A percentile compares a stretch with the other conserved stretches of the same genome.
phyloP scores from a whole-genome alignment of 2,797 vertebrate species.

The Cossypha polioptera region DNA sequence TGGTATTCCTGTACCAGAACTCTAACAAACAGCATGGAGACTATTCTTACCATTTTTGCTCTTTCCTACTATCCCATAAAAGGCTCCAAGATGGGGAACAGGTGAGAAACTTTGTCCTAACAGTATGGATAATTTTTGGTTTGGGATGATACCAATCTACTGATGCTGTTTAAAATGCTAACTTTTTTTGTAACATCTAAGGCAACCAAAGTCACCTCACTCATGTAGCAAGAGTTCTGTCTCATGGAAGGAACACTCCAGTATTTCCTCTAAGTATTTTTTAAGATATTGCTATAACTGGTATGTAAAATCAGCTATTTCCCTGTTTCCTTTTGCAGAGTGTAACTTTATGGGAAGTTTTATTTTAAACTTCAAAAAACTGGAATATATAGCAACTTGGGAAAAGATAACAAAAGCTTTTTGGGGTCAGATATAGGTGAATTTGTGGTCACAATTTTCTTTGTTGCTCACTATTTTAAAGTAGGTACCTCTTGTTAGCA shows the following conservation, averaged over 20 bases:
- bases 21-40: conserved; percentile 93
- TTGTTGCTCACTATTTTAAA: neutral
- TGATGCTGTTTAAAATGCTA: neutral
- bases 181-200: neutral
- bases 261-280: neutral
- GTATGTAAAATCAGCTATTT: neutral
- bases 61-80: conserved; percentile 89
- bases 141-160: neutral
- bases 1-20: conserved; percentile 97
- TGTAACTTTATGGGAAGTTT: neutral
- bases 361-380: neutral
- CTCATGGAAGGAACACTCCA: neutral
- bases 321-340: neutral
- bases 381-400: neutral
- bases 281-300: neutral
- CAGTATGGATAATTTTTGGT: neutral
- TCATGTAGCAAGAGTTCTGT: neutral
- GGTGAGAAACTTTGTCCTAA: conserved; percentile 74
- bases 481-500: neutral
- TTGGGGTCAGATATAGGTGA: neutral
- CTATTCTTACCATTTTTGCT: conserved; percentile 85
- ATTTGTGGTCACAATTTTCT: neutral
- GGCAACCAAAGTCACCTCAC: neutral
- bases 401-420: neutral
- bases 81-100: conserved; percentile 81